Evolutionary conservation across 1,140 invertebrate genomes (phyloP).

Genomic region (Lethrus apterus): DNA sequence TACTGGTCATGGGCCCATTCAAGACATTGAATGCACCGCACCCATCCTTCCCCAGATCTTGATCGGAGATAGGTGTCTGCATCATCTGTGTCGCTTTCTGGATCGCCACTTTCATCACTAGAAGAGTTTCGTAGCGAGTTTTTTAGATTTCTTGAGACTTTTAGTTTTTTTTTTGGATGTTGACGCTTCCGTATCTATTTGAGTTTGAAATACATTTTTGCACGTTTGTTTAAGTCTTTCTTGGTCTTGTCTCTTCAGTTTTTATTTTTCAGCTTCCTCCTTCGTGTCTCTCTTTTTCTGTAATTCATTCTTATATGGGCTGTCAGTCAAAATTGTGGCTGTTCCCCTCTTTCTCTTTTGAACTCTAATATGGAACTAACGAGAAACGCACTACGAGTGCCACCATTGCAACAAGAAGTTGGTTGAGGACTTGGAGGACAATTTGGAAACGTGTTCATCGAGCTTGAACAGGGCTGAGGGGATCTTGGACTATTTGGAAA

Average conservation of each 20-base stretch:
- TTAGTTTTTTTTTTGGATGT: neutral
- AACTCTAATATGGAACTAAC: too few species aligned
- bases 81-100: neutral
- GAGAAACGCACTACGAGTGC: too few species aligned
- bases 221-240: neutral
- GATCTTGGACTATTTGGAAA: neutral
- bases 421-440: neutral
- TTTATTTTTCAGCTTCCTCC: neutral
- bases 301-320: neutral
- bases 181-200: neutral
- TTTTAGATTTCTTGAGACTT: neutral
- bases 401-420: too few species aligned
- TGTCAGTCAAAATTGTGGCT: neutral
- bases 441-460: neutral
- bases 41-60: neutral
- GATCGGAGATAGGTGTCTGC: neutral
- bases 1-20: neutral
- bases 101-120: neutral
- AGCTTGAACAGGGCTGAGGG: neutral
- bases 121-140: too few species aligned
- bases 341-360: neutral
- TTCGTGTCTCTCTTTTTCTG: neutral
- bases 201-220: neutral
- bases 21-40: neutral
- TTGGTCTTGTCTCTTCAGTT: neutral